Base-by-base conservation (phyloP, 2,888 invertebrate genomes). In the Sesia bembeciformis region DNA sequence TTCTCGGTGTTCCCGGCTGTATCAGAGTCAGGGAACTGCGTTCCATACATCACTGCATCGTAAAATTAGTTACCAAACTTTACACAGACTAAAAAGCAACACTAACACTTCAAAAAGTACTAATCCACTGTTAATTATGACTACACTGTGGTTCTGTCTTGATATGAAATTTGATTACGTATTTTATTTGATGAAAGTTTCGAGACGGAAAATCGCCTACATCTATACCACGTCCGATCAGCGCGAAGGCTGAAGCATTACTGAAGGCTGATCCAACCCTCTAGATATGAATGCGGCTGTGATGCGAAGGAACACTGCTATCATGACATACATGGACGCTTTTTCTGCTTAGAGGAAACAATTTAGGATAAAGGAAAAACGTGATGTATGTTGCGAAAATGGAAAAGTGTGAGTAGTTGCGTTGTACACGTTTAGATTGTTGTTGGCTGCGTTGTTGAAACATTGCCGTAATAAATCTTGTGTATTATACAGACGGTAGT, bases 191-290 rank as follows among this genome's bases (percentile, higher is more conserved):
- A 55, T 59, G 53, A 53, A 79, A 85, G 82, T 78, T 85, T 82
- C 73, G 63, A 61, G 61, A 61, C 63, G 64, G 61, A 66, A 80
- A 78, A 76, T 72, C 75, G 78, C 75, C 71, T 64, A 63, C 56
- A 58, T 60, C 38, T 53, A 43, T 49, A 46, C 46, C 60, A 72
- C 82, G 68, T 68, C 74, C 67, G 75, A 67, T 64, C 81, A 73
- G 77, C 76, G 58, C 65, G 67, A 74, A 62, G 61, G 83, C 83
- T 77, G 73, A 77, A 76, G 76, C 80, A 65, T 60, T 66, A 84
- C 85, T 84, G 81, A 78, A 23, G 23, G 23, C 23, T 23, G 23
- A 23, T 23, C 23, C 23, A 23, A 23, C 23, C 23, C 23, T 23
- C 23, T 23, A 23, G 23, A 23, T 23, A 23, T 23, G 23, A 23